Base-by-base conservation (phyloP, 2,888 invertebrate genomes). In the Lasioglossum vierecki region DNA sequence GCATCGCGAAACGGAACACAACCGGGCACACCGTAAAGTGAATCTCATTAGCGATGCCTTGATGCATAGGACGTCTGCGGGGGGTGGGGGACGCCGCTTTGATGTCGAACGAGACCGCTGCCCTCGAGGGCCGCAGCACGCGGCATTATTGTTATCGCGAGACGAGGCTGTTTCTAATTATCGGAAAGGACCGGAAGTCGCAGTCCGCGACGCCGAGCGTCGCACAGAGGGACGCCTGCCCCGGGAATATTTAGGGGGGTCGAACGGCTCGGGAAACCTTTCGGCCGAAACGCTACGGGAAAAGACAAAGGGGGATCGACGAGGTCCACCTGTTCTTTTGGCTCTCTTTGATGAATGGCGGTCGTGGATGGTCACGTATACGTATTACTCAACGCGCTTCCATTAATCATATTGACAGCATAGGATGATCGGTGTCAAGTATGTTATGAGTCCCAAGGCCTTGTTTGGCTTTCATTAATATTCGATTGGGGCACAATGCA, bases 1-100 rank as follows among this genome's bases (percentile, higher is more conserved):
- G 72, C 84, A 78, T 70, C 63, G 90, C 84, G 35, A 72, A 15
- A 35, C 72, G 39, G 15, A 85, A 22, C 66, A 85, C 87, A 89
- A 91, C 66, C 66, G 93, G 92, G 91, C 92, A 93, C 92, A 93
- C 91, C 91, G 93, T 93, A 93, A 94, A 94, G 94, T 94, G 94
- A 95, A 95, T 95, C 95, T 94, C 94, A 95, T 95, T 94, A 93
- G 92, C 93, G 92, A 90, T 92, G 91, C 90, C 89, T 90, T 91
- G 93, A 85, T 92, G 92, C 92, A 91, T 90, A 71, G 78, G 84
- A 87, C 85, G 89, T 83, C 89, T 76, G 70, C 68, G 73, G 66
- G 80, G 63, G 71, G 75, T 35, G 85, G 66, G 73, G 75, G 35
- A 83, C 88, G 88, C 89, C 90, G 91, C 93, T 93, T 93, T 93